Conservation (phyloP, 2,113 vertebrate genomes). For the Rhineura floridana region DNA sequence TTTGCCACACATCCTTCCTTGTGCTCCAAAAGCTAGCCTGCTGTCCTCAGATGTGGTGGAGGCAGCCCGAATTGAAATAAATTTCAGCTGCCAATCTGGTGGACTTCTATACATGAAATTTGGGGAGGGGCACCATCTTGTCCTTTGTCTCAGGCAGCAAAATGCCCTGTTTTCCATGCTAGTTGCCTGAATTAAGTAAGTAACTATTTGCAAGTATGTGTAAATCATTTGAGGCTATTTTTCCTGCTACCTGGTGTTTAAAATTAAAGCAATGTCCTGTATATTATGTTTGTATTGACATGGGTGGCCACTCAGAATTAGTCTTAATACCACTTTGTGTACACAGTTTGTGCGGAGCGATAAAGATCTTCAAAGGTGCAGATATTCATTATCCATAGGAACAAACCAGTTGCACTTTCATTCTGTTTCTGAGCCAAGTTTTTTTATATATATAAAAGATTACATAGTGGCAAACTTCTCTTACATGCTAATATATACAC, state of each 20-base stretch:
- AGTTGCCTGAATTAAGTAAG: neutral
- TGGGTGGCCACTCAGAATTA: neutral
- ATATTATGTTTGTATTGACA: neutral
- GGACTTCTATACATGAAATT: too few relatives aligned
- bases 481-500: neutral
- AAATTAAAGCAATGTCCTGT: neutral
- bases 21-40: too few relatives aligned
- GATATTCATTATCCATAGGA: neutral
- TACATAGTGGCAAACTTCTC: neutral
- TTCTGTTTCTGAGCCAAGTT: neutral
- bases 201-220: neutral
- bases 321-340: neutral
- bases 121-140: too few relatives aligned
- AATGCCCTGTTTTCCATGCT: neutral
- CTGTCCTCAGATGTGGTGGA: too few relatives aligned
- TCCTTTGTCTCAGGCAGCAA: too few relatives aligned
- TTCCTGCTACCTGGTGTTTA: neutral
- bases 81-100: too few relatives aligned
- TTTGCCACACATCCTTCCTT: too few relatives aligned
- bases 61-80: too few relatives aligned
- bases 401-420: neutral
- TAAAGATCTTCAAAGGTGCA: neutral
- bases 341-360: neutral
- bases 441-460: constrained; percentile 12
- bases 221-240: neutral